These are phyloP conservation scores for Plumapathes pennacea DNA, from an alignment of 92 coral and sea anemone species.

Conservation along the genomic window DNA sequence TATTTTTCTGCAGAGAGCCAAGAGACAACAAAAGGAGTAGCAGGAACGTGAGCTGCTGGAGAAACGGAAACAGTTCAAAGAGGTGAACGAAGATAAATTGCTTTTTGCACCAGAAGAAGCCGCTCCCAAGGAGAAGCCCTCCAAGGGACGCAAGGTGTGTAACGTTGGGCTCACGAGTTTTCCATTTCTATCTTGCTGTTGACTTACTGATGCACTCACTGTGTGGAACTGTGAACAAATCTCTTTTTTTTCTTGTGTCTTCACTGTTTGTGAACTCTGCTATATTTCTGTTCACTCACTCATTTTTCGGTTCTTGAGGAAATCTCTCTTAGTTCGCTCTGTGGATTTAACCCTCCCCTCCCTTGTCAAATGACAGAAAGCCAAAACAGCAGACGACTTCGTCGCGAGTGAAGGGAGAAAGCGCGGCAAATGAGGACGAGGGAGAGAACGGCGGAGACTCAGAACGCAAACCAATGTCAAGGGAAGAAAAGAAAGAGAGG, in stretches of 20 bases:
- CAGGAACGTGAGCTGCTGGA: slow-evolving; percentile 89
- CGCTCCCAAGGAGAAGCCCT: slow-evolving; percentile 61
- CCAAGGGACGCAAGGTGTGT: slow-evolving; percentile 72
- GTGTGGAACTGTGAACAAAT: no score
- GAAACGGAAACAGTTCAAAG: slow-evolving; percentile 87
- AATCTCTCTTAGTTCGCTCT: no score
- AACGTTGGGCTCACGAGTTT: no score
- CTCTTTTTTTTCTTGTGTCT: no score
- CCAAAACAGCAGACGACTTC: slow-evolving; percentile 69
- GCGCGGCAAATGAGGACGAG: slow-evolving; percentile 47
- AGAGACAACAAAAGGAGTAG: slow-evolving; percentile 72
- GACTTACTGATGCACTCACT: no score
- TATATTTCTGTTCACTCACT: no score
- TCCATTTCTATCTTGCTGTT: no score
- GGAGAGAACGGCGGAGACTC: slow-evolving; percentile 24
- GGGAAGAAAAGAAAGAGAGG: slow-evolving; percentile 71
- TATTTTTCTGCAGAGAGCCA: slow-evolving; percentile 39
- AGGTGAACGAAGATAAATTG: slow-evolving; percentile 85
- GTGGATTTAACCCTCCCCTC: no score
- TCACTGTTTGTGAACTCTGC: no score
- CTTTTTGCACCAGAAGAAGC: slow-evolving; percentile 74
- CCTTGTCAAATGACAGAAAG: no score
- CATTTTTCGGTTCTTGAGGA: no score
- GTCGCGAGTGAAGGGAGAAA: slow-evolving; percentile 68
- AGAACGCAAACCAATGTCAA: no score